Conservation (phyloP, 2,888 invertebrate species). For the Dolichopus griseipennis region DNA sequence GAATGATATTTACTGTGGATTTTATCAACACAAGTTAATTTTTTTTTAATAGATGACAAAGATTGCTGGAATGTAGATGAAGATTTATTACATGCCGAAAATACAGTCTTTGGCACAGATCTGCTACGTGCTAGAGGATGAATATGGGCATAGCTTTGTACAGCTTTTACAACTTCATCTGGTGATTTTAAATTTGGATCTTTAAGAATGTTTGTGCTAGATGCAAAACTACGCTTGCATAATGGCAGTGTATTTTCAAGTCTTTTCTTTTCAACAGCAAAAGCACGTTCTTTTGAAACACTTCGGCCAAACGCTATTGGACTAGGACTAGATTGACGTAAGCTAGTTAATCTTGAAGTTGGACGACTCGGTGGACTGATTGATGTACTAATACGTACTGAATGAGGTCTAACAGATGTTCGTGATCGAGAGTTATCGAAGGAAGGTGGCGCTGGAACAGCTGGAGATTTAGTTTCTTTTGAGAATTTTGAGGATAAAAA, state of each 20-base stretch:
- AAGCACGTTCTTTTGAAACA: conserved; percentile 50
- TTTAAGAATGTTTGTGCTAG: conserved; percentile 41
- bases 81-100: conserved; percentile 13
- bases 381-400: conserved; percentile 30
- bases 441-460: neutral
- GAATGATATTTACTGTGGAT: neutral
- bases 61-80: conserved; percentile 24
- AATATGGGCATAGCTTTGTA: conserved; percentile 39
- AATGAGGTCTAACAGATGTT: conserved; percentile 29
- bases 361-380: conserved; percentile 33
- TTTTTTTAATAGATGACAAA: conserved; percentile 25
- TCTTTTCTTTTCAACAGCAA: conserved; percentile 48
- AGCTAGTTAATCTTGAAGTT: conserved; percentile 22
- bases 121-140: conserved; percentile 34
- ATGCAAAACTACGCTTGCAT: conserved; percentile 36
- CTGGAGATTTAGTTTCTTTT: neutral
- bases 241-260: conserved; percentile 42
- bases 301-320: conserved; percentile 44
- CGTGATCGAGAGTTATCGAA: neutral
- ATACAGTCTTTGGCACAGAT: conserved; percentile 33
- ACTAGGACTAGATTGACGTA: conserved; percentile 40
- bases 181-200: conserved; percentile 52
- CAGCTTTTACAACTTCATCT: conserved; percentile 48
- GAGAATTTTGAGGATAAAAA: conserved; percentile 21
- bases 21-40: neutral